A percentile compares a stretch with the other conserved stretches of the same genome.
Conservation (phyloP, 2,888 invertebrate species). For the Nemotelus pantherinus region DNA sequence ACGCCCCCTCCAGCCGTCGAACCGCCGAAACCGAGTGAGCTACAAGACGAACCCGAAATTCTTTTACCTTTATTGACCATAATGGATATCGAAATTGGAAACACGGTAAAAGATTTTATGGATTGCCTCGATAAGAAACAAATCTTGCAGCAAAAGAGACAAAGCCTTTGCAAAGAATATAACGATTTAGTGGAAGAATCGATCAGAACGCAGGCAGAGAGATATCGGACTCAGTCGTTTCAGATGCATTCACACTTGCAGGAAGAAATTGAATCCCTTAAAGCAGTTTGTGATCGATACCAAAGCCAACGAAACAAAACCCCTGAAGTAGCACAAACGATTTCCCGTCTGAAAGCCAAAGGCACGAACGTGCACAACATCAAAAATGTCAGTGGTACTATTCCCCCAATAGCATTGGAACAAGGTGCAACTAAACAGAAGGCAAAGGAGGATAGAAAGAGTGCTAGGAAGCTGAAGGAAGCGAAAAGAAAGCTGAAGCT, state of each 20-base stretch:
- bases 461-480: too few species aligned
- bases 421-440: too few species aligned
- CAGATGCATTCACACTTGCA: neutral
- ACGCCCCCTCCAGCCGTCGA: too few species aligned
- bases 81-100: neutral
- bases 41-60: too few species aligned
- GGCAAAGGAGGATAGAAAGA: too few species aligned
- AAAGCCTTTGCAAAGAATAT: neutral
- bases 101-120: neutral
- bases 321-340: neutral
- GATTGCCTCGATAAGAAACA: neutral
- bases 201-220: neutral
- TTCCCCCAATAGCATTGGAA: neutral
- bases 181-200: neutral
- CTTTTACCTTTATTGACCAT: neutral
- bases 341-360: neutral
- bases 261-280: neutral
- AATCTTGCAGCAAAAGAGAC: neutral
- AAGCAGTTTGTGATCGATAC: neutral
- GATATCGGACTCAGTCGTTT: neutral
- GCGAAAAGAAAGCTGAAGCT: too few species aligned
- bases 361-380: neutral
- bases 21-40: too few species aligned
- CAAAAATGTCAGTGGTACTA: neutral
- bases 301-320: neutral